Evolutionary conservation across 2,113 vertebrate genomes (phyloP), one percentile per base, ranked within the genome.

Genomic region (Vicugna pacos): DNA sequence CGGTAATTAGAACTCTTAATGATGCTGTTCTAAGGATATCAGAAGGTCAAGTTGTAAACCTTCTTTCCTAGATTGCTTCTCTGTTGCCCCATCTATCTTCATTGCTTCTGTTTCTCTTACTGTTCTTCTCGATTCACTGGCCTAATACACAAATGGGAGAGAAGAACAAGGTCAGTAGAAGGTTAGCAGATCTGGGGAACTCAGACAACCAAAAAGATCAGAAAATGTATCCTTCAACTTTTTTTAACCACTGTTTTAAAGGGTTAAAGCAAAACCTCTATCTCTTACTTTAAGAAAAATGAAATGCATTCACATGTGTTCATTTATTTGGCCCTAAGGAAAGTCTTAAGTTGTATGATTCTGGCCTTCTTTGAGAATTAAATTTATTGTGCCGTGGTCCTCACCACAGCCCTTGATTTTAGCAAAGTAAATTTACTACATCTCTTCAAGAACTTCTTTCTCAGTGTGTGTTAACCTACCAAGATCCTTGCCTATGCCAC

Each of bases 41-140:
- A 95, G 60, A 92, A 97, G 32, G 72, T 91, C 65, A 77, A 67
- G 30, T 76, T 88, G 54, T 67, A 94, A 97, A 82, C 38, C 32
- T 89, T 93, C 26, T n/a, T 32, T 73, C 35, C 15, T 75, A 89
- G 75, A 77, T 88, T 46, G 87, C 17, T 56, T 91, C 82, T 89
- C 75, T 93, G 73, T 83, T 81, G n/a, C 8, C 58, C 54, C 56
- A 79, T 91, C 89, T 92, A 26, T 95, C 90, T 92, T 95, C 92
- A 67, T 84, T 88, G 65, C 15, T 46, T 90, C 73, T 73, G 48
- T 88, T 96, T 96, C 69, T 79, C 38, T 60, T 75, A 20, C 15
- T 73, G 22, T 75, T 92, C 38, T 72, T 84, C 46, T 58, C 46
- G 24, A n/a, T 92, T 88, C 65, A 81, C 76, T 67, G 30, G 42